These are phyloP conservation scores for Triplophysa yarkandensis DNA, from an alignment of 2,797 vertebrate genomes.

Conservation along the genomic window DNA sequence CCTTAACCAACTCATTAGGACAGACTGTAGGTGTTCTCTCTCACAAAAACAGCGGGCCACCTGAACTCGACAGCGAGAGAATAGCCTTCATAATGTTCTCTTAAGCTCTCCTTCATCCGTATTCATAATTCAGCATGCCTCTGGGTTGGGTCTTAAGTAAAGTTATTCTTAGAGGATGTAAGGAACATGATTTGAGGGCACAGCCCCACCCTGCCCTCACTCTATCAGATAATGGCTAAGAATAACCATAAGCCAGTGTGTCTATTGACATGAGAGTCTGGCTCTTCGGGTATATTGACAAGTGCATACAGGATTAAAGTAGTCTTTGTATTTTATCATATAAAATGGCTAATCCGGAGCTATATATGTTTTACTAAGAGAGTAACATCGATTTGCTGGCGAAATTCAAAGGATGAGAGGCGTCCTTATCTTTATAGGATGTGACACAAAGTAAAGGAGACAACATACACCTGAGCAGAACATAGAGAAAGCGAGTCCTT, in stretches of 20 bases:
- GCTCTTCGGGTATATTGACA: conserved; percentile 41
- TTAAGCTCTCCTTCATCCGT: conserved; percentile 7
- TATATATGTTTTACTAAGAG: conserved; percentile 14
- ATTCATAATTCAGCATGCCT: conserved; percentile 52
- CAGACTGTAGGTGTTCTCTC: conserved; percentile 7
- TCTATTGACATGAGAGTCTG: conserved; percentile 33
- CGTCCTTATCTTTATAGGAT: conserved; percentile 29
- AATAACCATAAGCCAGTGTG: conserved; percentile 5
- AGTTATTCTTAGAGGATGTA: conserved; percentile 51
- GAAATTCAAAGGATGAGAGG: conserved; percentile 12
- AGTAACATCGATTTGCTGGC: conserved; percentile 38
- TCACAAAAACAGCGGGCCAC: not conserved
- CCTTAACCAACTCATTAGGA: conserved; percentile 10
- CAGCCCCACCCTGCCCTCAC: conserved; percentile 5
- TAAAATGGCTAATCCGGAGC: conserved; percentile 37
- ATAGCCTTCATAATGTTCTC: conserved; percentile 14
- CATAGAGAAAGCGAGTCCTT: not conserved
- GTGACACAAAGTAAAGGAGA: conserved; percentile 5
- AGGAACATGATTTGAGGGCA: conserved; percentile 47
- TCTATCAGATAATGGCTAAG: conserved; percentile 47
- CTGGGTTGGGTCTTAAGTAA: conserved; percentile 52
- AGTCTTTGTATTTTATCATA: conserved; percentile 7
- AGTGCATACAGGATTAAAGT: conserved; percentile 36
- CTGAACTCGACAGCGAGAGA: conserved; percentile 7
- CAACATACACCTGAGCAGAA: not conserved